Evolutionary conservation across 2,888 invertebrate genomes (phyloP), one percentile per base, ranked within the genome.

Genomic region (Lasioglossum oenotherae): DNA sequence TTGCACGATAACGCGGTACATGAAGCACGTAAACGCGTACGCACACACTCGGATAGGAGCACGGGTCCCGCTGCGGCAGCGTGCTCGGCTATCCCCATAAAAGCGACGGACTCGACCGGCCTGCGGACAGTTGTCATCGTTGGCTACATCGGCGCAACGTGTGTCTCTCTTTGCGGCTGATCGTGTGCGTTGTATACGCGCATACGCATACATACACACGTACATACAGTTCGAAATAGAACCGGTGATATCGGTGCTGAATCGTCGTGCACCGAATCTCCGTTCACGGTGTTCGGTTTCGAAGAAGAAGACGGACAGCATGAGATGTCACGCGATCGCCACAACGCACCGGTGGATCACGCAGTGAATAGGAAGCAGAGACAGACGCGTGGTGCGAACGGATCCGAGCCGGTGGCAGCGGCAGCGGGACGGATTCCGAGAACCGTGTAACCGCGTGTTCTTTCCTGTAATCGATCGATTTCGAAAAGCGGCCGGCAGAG

Each of bases 111-210:
- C 89, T 90, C 93, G 91, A 91, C 90, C 91, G 91, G 92, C 91
- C 89, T 88, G 89, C 91, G 92, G 92, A 89, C 93, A 93, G 93
- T 93, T 91, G 93, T 93, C 93, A 93, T 92, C 91, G 91, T 88
- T 87, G 89, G 87, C 86, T 85, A 87, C 87, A 84, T 88, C 92
- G 91, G 89, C 78, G 83, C 82, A 82, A 88, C 88, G 88, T 69
- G 88, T 81, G 74, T 80, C 76, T 77, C 69, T 87, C 74, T 38
- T 64, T 64, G 64, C 31, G 64, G 64, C 31, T 31, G 16, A 64
- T 31, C 44, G 73, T 76, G 64, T 41, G 41, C 35, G 41, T 74
- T n/a, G 12, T n/a, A 57, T 12, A 64, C 6, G 16, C 31, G 2
- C 2, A 31, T 16, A 14, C 14, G 14, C 60, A 0, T 64, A 4